Evolutionary conservation across 2,113 vertebrate genomes (phyloP).

Genomic region (Apteryx owenii): DNA sequence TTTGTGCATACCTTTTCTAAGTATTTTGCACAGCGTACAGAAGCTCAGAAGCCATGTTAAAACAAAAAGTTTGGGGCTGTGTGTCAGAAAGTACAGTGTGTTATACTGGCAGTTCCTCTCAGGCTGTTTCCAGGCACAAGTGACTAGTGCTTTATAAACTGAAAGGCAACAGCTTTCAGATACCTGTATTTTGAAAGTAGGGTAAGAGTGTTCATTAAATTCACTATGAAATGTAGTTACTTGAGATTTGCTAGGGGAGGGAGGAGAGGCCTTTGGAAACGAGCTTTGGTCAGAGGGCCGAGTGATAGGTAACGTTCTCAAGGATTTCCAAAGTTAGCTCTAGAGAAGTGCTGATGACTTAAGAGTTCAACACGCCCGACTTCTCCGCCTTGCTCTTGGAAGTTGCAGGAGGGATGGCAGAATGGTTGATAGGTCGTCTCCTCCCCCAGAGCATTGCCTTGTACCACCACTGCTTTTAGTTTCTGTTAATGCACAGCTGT

Average conservation of each 20-base stretch:
- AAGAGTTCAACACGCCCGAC: accelerated
- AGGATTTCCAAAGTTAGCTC: background rate
- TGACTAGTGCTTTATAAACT: background rate
- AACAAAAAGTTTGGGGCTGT: background rate
- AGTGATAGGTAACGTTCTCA: background rate
- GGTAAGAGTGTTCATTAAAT: background rate
- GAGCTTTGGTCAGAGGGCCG: background rate
- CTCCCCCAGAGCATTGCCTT: background rate
- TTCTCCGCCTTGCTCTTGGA: background rate
- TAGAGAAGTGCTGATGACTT: accelerated
- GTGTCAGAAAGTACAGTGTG: background rate
- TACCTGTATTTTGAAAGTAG: background rate
- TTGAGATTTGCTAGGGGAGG: background rate
- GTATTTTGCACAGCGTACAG: background rate
- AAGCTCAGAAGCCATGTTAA: accelerated
- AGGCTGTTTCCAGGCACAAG: background rate
- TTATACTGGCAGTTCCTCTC: background rate
- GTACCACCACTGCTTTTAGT: background rate
- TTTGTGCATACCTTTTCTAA: background rate
- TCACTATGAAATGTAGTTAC: background rate
- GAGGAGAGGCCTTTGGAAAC: background rate
- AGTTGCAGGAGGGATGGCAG: background rate
- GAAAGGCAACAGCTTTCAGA: background rate
- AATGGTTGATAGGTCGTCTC: accelerated
- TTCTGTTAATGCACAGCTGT: accelerated